A percentile compares a stretch with the other conserved stretches of the same genome.
These are phyloP conservation scores for Thecophora atra DNA, from an alignment of 2,888 invertebrate genomes.

Conservation along the genomic window DNA sequence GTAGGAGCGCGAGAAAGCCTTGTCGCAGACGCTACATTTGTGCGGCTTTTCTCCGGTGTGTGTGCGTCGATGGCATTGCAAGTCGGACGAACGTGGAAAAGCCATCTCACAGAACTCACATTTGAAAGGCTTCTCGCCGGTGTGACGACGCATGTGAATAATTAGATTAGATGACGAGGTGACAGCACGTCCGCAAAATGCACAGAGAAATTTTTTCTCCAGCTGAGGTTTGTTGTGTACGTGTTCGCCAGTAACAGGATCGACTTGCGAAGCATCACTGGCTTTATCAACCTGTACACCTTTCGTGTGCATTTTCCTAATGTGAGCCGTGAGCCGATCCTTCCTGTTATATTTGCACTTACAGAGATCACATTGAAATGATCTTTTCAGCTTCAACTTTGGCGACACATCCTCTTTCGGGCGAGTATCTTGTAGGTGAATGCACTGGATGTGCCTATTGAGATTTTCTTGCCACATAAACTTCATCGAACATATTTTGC, in stretches of 20 bases:
- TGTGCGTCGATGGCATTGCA: constrained; percentile 71
- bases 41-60: constrained; percentile 73
- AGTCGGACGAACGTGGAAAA: constrained; percentile 72
- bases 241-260: constrained; percentile 29
- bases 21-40: constrained; percentile 59
- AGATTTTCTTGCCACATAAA: constrained; percentile 64
- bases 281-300: constrained; percentile 33
- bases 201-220: constrained; percentile 68
- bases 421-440: constrained; percentile 45
- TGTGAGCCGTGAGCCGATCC: constrained; percentile 59
- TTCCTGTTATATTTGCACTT: constrained; percentile 61
- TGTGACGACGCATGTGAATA: constrained; percentile 75
- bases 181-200: constrained; percentile 72
- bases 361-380: constrained; percentile 58
- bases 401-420: not conserved
- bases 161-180: constrained; percentile 72
- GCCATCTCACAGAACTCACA: constrained; percentile 73
- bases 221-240: constrained; percentile 32
- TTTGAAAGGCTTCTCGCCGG: constrained; percentile 74
- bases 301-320: constrained; percentile 54
- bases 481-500: constrained; percentile 58
- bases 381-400: constrained; percentile 38
- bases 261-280: constrained; percentile 35
- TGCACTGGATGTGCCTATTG: constrained; percentile 51
- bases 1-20: constrained; percentile 72